Evolutionary conservation across 2,888 invertebrate species (phyloP).

Genomic region (Trissolcus japonicus): DNA sequence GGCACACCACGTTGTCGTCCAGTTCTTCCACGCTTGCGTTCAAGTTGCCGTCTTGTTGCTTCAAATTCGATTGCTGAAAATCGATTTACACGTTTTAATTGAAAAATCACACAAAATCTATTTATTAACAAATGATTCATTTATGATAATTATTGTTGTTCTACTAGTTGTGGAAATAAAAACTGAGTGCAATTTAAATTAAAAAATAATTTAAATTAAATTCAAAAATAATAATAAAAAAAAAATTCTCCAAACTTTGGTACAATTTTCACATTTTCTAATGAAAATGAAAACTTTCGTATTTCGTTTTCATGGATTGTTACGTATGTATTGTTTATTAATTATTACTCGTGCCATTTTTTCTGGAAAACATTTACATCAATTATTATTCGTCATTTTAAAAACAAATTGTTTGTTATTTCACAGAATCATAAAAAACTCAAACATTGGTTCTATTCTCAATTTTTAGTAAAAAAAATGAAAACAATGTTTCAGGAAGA

Average conservation of each 20-base stretch:
- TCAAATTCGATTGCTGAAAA: constrained; percentile 71
- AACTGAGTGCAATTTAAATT: background rate
- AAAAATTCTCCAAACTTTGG: background rate
- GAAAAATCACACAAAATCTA: background rate
- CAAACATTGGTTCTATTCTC: no score
- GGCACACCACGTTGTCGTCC: constrained; percentile 66
- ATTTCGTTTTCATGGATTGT: no score
- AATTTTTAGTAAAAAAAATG: background rate
- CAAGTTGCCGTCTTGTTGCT: constrained; percentile 60
- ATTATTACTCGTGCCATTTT: no score
- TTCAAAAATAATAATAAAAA: no score
- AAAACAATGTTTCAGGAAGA: background rate
- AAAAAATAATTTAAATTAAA: background rate
- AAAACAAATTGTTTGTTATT: no score
- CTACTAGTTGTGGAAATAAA: background rate
- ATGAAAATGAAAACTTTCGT: background rate
- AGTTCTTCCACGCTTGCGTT: constrained; percentile 27
- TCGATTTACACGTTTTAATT: background rate
- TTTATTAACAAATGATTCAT: background rate
- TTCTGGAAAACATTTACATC: no score
- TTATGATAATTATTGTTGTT: background rate
- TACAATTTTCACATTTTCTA: background rate
- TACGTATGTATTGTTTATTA: no score
- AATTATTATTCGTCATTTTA: no score
- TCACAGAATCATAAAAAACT: no score